Evolutionary conservation across 2,888 invertebrate species (phyloP).

Genomic region (Eudasyphora cyanicolor): DNA sequence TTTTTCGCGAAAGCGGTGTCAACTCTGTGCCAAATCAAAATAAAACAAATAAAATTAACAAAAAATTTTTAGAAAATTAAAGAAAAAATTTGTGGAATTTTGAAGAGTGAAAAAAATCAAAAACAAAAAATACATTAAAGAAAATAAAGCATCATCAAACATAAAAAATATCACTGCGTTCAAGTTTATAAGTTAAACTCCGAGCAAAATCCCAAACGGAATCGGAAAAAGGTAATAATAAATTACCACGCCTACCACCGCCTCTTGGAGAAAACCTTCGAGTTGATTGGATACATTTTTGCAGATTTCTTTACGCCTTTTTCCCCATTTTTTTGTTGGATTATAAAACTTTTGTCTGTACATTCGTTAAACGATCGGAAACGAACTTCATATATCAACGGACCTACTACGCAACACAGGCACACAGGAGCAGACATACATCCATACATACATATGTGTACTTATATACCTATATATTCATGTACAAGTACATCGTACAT

Average conservation of each 20-base stretch:
- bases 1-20: conserved; percentile 15
- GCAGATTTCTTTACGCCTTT: too few relatives aligned
- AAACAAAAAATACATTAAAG: conserved; percentile 9
- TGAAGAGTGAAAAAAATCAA: conserved; percentile 8
- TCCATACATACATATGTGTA: not conserved
- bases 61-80: conserved; percentile 27
- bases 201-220: too few relatives aligned
- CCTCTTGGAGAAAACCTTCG: not conserved
- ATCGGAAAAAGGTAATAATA: conserved; percentile 8
- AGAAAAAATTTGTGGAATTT: conserved; percentile 6
- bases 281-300: not conserved
- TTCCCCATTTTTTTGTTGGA: not conserved
- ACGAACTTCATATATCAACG: conserved; percentile 50
- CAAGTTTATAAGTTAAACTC: not conserved
- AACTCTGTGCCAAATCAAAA: conserved; percentile 40
- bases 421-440: conserved; percentile 22
- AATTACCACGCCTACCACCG: conserved; percentile 10
- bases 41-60: conserved; percentile 25
- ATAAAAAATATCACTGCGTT: not conserved
- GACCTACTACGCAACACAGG: conserved; percentile 25
- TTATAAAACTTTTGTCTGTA: conserved; percentile 32
- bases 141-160: conserved; percentile 9
- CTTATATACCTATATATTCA: too few relatives aligned
- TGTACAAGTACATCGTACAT: not conserved
- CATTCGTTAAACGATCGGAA: conserved; percentile 64